Percentiles rank a stretch among this genome's conserved stretches.
phyloP scores from a whole-genome alignment of 1,140 invertebrate genomes.

The Aphaenogaster floridana region DNA sequence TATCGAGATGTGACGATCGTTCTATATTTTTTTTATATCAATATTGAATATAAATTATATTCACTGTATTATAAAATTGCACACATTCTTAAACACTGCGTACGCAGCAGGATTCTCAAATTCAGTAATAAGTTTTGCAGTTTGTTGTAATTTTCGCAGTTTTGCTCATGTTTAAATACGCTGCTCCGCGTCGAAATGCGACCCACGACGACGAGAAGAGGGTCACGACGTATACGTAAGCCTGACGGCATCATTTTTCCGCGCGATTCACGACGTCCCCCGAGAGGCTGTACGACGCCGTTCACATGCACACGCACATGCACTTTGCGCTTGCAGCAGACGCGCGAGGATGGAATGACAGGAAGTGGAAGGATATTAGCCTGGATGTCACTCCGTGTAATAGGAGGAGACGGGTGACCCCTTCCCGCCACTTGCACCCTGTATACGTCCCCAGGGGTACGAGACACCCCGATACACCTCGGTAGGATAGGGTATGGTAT shows the following conservation, averaged over 20 bases:
- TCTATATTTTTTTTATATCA: neutral
- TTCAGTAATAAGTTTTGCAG: neutral
- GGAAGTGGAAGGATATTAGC: conserved; percentile 84
- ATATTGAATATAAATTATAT: neutral
- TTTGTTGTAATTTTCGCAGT: neutral
- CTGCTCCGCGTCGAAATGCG: neutral
- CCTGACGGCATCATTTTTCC: conserved; percentile 70
- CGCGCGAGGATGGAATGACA: conserved; percentile 77
- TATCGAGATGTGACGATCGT: neutral
- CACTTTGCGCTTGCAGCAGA: conserved; percentile 54
- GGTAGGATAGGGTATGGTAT: conserved; percentile 68
- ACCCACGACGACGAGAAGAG: neutral
- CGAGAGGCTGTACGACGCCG: neutral
- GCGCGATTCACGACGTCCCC: conserved; percentile 55
- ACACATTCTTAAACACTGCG: neutral
- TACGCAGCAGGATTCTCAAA: neutral
- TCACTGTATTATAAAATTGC: neutral
- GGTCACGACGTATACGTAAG: conserved; percentile 43
- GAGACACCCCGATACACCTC: conserved; percentile 65
- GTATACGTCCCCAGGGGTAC: conserved; percentile 67
- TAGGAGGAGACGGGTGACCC: conserved; percentile 72
- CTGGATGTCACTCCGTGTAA: conserved; percentile 80
- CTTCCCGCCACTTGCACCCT: conserved; percentile 50
- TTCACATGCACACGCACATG: conserved; percentile 30
- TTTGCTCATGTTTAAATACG: neutral